phyloP scores from a whole-genome alignment of 2,797 vertebrate genomes.

The Pterois miles region DNA sequence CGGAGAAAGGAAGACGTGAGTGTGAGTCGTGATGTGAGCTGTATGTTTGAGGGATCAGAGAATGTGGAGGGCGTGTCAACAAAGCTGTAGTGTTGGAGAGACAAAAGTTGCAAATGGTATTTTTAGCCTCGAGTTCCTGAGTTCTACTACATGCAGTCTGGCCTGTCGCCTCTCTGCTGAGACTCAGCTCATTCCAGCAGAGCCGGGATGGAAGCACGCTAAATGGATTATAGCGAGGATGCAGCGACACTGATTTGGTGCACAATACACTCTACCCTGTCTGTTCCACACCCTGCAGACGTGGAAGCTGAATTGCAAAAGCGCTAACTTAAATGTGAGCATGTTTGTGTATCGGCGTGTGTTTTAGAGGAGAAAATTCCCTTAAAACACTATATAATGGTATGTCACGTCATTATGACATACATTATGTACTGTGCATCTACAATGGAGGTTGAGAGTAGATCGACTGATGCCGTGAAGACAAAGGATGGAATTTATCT shows the following conservation, averaged over 20 bases:
- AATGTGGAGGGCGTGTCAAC: constrained; percentile 14
- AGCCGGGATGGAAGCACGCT: neutral
- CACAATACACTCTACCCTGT: constrained; percentile 38
- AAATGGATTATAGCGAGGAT: constrained; percentile 48
- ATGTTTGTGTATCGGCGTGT: constrained; percentile 18
- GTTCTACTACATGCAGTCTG: neutral
- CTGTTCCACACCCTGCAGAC: constrained; percentile 43
- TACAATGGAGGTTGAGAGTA: neutral
- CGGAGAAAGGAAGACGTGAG: neutral
- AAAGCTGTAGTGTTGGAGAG: constrained; percentile 22
- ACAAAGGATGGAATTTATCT: neutral
- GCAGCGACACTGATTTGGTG: constrained; percentile 44
- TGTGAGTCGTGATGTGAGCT: constrained; percentile 5
- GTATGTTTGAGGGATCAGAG: constrained; percentile 22
- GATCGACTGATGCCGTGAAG: neutral
- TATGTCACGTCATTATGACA: neutral
- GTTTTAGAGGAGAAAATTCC: neutral
- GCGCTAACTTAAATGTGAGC: neutral
- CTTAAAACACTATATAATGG: neutral
- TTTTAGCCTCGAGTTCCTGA: constrained; percentile 26
- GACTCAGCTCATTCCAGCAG: constrained; percentile 20
- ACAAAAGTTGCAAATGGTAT: constrained; percentile 39
- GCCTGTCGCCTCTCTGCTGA: constrained; percentile 18
- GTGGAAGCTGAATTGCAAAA: constrained; percentile 7
- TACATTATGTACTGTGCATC: neutral